A percentile compares a stretch with the other conserved stretches of the same genome.
phyloP scores from a whole-genome alignment of 1,140 invertebrate species.

The Hycleus phaleratus region DNA sequence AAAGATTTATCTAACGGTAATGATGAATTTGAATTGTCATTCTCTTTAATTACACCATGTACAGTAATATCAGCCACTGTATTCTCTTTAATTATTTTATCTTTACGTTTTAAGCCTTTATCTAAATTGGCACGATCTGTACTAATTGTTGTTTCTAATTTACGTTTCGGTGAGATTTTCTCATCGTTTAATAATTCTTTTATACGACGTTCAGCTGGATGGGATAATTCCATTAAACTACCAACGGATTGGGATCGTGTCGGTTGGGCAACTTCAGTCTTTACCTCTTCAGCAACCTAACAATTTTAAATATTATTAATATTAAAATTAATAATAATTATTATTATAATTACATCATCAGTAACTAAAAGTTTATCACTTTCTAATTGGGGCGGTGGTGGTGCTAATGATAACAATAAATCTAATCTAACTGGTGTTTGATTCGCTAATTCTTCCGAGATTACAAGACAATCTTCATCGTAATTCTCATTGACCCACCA shows the following conservation, averaged over 20 bases:
- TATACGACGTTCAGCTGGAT: conserved; percentile 50
- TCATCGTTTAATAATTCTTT: conserved; percentile 57
- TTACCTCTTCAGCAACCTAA: conserved; percentile 25
- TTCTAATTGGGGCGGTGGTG: conserved; percentile 51
- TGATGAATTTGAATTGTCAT: conserved; percentile 20
- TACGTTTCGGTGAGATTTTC: conserved; percentile 50
- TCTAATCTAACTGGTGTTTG: conserved; percentile 84
- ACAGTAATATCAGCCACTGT: conserved; percentile 38
- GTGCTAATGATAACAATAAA: conserved; percentile 74
- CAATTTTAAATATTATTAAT: conserved; percentile 2
- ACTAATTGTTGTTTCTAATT: conserved; percentile 61
- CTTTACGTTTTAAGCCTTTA: conserved; percentile 52
- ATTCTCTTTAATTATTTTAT: conserved; percentile 42
- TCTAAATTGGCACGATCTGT: conserved; percentile 47
- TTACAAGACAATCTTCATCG: conserved; percentile 71
- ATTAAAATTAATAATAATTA: background rate
- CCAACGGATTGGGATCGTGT: conserved; percentile 58
- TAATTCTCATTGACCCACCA: conserved; percentile 91
- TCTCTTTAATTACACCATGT: conserved; percentile 28
- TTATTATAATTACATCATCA: conserved; percentile 36
- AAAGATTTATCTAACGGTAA: conserved; percentile 30
- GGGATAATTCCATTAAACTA: conserved; percentile 55
- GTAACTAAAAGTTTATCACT: conserved; percentile 61
- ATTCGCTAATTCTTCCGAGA: conserved; percentile 81
- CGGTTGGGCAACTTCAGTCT: conserved; percentile 42